Evolutionary conservation across 2,888 invertebrate species (phyloP).

Genomic region (Archaeoteleia sp.): DNA sequence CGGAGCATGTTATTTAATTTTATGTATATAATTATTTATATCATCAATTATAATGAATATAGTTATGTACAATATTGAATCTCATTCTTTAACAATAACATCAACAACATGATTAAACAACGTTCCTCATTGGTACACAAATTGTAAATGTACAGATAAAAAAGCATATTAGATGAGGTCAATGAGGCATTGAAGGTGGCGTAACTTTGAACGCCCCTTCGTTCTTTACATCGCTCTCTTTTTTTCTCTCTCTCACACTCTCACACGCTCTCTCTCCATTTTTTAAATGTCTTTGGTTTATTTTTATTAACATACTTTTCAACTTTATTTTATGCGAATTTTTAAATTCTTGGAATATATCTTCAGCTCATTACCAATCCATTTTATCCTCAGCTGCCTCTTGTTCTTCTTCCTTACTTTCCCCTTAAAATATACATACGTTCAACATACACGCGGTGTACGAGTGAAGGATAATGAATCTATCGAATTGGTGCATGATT

Average conservation of each 20-base stretch:
- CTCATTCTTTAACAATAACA: conserved; percentile 86
- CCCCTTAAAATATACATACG: conserved; percentile 62
- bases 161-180: conserved; percentile 74
- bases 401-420: conserved; percentile 47
- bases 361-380: conserved; percentile 29
- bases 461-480: conserved; percentile 62
- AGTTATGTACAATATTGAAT: conserved; percentile 86
- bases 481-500: conserved; percentile 72
- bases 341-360: conserved; percentile 34
- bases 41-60: conserved; percentile 83
- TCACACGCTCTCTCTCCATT: conserved; percentile 7
- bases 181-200: conserved; percentile 74
- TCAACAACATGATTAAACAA: conserved; percentile 82
- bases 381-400: conserved; percentile 27
- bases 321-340: conserved; percentile 32
- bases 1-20: conserved; percentile 62
- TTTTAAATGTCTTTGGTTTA: conserved; percentile 11
- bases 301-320: conserved; percentile 34
- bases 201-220: conserved; percentile 68
- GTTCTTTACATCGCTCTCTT: conserved; percentile 29
- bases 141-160: conserved; percentile 76
- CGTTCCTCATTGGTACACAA: conserved; percentile 75
- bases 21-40: conserved; percentile 75
- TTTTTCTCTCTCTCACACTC: background rate
- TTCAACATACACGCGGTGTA: conserved; percentile 65